Conservation (phyloP, 2,113 vertebrate species). For the Paradoxurus hermaphroditus region DNA sequence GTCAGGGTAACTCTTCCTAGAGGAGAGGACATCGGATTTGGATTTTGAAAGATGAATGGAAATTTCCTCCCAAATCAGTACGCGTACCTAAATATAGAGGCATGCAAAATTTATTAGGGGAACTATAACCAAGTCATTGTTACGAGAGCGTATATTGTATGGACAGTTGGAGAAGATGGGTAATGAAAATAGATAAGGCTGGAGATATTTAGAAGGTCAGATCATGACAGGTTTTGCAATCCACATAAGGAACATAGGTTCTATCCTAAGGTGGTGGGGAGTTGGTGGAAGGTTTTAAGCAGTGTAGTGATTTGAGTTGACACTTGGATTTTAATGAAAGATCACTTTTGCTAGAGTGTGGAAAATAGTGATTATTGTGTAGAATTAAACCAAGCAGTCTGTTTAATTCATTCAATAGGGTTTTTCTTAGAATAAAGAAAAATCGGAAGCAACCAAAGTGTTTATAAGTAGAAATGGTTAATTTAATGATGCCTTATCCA, state of each 20-base stretch:
- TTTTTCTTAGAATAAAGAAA: not conserved
- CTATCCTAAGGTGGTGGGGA: not conserved
- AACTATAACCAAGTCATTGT: not conserved
- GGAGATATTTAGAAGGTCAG: not conserved
- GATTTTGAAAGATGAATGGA: not conserved
- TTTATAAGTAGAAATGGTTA: not conserved
- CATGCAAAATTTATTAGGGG: not conserved
- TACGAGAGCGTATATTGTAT: not conserved
- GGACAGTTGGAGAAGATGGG: not conserved
- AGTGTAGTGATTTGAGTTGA: not conserved
- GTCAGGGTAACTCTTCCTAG: not conserved
- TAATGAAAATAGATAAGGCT: not conserved
- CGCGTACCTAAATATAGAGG: not conserved
- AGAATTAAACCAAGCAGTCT: not conserved
- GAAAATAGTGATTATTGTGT: not conserved
- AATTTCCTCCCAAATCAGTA: not conserved
- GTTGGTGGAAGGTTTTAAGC: not conserved
- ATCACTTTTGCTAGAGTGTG: not conserved
- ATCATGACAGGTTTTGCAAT: not conserved
- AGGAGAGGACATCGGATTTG: not conserved
- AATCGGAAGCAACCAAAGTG: not conserved
- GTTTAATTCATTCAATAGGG: not conserved
- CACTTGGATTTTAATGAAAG: not conserved
- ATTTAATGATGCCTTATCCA: not conserved
- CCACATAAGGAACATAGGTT: not conserved